Percentiles rank a stretch among this genome's conserved stretches.
These are phyloP conservation scores for Neuroterus valhalla DNA, from an alignment of 1,140 invertebrate species.

Conservation along the genomic window DNA sequence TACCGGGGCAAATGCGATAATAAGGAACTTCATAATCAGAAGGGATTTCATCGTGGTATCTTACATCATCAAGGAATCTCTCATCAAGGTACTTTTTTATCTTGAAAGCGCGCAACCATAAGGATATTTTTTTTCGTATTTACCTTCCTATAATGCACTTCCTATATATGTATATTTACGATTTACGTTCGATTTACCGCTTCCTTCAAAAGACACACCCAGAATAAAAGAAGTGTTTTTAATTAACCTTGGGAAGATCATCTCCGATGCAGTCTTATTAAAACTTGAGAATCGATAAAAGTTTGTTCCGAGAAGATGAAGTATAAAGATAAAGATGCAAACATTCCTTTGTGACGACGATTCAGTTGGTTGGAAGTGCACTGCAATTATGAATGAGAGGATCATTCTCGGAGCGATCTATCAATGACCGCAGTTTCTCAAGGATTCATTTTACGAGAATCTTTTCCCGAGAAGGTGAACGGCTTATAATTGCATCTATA, in stretches of 20 bases:
- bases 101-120: neutral
- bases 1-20: slow-evolving; percentile 35
- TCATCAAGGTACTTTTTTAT: neutral
- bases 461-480: slow-evolving; percentile 16
- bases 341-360: neutral
- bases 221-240: neutral
- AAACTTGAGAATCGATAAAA: slow-evolving; percentile 1
- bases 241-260: neutral
- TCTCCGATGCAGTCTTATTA: neutral
- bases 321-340: too few relatives aligned
- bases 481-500: slow-evolving; percentile 1
- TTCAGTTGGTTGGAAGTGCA: slow-evolving; percentile 16
- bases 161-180: neutral
- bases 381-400: slow-evolving; percentile 17
- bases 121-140: slow-evolving; percentile 16
- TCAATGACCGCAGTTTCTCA: neutral
- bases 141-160: slow-evolving; percentile 17
- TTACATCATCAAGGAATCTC: slow-evolving; percentile 15
- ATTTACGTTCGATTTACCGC: neutral
- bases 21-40: slow-evolving; percentile 13
- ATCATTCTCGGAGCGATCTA: slow-evolving; percentile 3
- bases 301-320: neutral
- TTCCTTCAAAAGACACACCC: neutral
- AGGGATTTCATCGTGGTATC: slow-evolving; percentile 1
- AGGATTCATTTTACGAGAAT: slow-evolving; percentile 22